Evolutionary conservation across 2,113 vertebrate species (phyloP).

Genomic region (Pseudopipra pipra): DNA sequence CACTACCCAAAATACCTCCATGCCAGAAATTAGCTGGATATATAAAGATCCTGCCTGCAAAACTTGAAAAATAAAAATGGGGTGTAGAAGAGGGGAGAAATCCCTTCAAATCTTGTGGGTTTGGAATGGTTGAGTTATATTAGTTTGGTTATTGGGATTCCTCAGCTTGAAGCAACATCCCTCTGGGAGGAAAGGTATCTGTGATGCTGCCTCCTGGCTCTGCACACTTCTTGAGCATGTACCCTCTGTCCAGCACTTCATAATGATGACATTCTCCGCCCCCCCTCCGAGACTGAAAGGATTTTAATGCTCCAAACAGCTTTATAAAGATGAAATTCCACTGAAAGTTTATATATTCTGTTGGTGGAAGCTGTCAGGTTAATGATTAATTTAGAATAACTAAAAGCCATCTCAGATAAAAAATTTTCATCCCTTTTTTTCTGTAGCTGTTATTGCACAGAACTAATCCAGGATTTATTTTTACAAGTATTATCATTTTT

Average conservation of each 20-base stretch:
- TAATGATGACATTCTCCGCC: not conserved
- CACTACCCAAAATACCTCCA: not conserved
- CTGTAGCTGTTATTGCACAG: not conserved
- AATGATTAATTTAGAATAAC: slow-evolving; percentile 5
- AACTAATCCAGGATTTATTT: not conserved
- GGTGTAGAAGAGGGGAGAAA: not conserved
- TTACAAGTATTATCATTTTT: not conserved
- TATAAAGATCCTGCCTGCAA: not conserved
- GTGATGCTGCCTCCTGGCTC: not conserved
- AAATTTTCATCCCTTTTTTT: not conserved
- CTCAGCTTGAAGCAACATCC: not conserved
- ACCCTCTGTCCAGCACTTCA: not conserved
- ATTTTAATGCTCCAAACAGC: not conserved
- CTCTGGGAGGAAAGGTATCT: not conserved
- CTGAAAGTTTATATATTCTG: not conserved
- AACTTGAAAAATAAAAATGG: not conserved
- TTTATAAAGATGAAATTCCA: not conserved
- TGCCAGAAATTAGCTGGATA: not conserved
- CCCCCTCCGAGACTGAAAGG: not conserved
- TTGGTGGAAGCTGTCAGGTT: not conserved
- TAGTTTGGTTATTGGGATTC: not conserved
- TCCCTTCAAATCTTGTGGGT: not conserved
- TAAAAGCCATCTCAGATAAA: not conserved
- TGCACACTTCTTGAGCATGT: not conserved
- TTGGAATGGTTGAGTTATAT: not conserved